A percentile compares a stretch with the other conserved stretches of the same genome.
phyloP scores from a whole-genome alignment of 2,888 invertebrate species.

The Leuctra nigra region DNA sequence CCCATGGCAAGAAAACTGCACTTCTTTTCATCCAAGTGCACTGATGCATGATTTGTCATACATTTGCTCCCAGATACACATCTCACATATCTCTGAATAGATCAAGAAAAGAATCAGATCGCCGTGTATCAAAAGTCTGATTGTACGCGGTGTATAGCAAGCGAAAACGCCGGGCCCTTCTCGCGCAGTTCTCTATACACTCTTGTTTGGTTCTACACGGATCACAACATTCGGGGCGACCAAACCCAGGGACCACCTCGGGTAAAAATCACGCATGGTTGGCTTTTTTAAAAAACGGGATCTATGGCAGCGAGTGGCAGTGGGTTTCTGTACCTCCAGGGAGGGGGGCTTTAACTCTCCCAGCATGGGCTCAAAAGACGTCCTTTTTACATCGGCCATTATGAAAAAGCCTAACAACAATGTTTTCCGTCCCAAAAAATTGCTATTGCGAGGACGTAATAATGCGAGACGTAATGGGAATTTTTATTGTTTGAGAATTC shows the following conservation, averaged over 20 bases:
- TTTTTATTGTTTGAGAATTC: too few species aligned
- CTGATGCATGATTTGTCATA: too few species aligned
- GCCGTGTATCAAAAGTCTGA: too few species aligned
- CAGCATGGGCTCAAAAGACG: conserved; percentile 6
- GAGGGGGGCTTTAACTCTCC: conserved; percentile 13
- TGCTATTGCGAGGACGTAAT: neutral
- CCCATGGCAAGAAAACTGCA: too few species aligned
- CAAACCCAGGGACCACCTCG: conserved; percentile 10
- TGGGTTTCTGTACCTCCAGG: neutral
- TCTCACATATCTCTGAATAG: too few species aligned
- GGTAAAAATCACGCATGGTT: conserved; percentile 13
- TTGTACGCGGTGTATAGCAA: too few species aligned
- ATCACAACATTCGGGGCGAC: neutral
- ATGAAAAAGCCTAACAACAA: neutral
- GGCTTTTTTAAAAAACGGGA: conserved; percentile 16
- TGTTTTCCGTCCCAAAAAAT: neutral
- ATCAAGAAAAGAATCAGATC: too few species aligned
- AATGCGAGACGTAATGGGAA: too few species aligned
- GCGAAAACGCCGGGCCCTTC: too few species aligned
- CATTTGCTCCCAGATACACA: too few species aligned
- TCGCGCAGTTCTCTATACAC: too few species aligned
- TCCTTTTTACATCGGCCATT: neutral
- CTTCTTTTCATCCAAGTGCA: too few species aligned
- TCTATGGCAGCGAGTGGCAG: conserved; percentile 20
- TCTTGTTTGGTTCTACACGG: conserved; percentile 22